phyloP scores from a whole-genome alignment of 2,888 invertebrate genomes.

The Amiota mariae region DNA sequence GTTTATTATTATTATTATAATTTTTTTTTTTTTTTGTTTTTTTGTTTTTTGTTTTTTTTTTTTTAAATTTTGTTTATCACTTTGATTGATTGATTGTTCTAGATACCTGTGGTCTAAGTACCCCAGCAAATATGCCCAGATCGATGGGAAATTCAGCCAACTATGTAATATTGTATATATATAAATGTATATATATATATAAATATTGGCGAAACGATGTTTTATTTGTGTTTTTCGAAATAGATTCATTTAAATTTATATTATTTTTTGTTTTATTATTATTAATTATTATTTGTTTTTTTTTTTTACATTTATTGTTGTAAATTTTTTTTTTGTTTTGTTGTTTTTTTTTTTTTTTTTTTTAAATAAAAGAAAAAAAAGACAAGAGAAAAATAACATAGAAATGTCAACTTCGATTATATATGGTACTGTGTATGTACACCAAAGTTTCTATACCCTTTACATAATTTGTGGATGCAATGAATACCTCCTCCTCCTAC shows the following conservation, averaged over 20 bases:
- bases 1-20: no score
- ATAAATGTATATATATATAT: no score
- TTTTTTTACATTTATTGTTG: conserved; percentile 16
- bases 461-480: background rate
- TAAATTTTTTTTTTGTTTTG: conserved; percentile 3
- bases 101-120: conserved; percentile 78
- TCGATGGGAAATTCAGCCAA: conserved; percentile 84
- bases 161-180: conserved; percentile 64
- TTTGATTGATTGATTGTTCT: conserved; percentile 43
- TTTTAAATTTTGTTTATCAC: conserved; percentile 35
- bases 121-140: conserved; percentile 84
- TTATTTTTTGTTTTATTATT: conserved; percentile 38
- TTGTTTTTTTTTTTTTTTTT: conserved; percentile 33
- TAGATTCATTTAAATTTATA: conserved; percentile 2
- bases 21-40: no score
- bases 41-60: conserved; percentile 14
- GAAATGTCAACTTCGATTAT: background rate
- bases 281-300: conserved; percentile 30
- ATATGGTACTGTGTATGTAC: no score
- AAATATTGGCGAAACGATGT: background rate
- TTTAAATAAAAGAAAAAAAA: conserved; percentile 40
- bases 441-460: background rate
- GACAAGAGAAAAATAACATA: conserved; percentile 2
- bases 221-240: background rate
- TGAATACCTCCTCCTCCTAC: no score